Evolutionary conservation across 2,888 invertebrate genomes (phyloP).

Genomic region (Neoascia interrupta): DNA sequence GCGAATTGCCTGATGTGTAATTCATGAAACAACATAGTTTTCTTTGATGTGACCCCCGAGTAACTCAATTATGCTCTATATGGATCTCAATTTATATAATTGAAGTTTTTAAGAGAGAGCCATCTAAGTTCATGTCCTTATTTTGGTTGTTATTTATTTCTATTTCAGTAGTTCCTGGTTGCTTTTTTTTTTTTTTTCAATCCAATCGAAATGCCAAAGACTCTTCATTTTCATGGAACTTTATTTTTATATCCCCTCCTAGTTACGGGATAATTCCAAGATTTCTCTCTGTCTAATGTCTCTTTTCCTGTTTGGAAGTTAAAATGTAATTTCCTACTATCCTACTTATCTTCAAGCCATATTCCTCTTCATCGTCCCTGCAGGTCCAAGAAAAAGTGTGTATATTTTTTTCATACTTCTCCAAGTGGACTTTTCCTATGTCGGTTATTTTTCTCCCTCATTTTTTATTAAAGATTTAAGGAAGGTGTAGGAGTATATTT

Average conservation of each 20-base stretch:
- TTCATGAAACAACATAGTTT: slow-evolving; percentile 8
- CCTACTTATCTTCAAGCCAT: neutral
- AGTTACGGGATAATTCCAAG: neutral
- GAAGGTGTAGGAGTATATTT: too few species aligned
- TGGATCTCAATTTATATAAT: too few species aligned
- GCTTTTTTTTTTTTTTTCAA: neutral
- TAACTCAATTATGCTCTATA: neutral
- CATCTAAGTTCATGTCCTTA: too few species aligned
- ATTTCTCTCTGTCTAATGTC: slow-evolving; percentile 6
- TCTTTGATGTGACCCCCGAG: neutral
- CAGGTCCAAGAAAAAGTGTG: neutral
- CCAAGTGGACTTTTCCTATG: slow-evolving; percentile 5
- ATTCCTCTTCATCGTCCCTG: neutral
- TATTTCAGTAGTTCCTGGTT: too few species aligned
- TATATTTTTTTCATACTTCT: neutral
- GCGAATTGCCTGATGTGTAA: neutral
- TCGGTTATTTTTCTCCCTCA: too few species aligned
- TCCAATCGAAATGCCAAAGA: slow-evolving; percentile 5
- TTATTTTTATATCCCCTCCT: too few species aligned
- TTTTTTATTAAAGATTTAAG: too few species aligned
- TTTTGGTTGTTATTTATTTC: too few species aligned
- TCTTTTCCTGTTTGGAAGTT: neutral
- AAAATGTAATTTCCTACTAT: slow-evolving; percentile 22
- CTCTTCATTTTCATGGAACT: neutral
- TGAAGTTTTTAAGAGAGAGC: too few species aligned